Percentiles rank a stretch among this genome's conserved stretches.
Conservation (phyloP, 2,113 vertebrate genomes). For the Grallaria varia region DNA sequence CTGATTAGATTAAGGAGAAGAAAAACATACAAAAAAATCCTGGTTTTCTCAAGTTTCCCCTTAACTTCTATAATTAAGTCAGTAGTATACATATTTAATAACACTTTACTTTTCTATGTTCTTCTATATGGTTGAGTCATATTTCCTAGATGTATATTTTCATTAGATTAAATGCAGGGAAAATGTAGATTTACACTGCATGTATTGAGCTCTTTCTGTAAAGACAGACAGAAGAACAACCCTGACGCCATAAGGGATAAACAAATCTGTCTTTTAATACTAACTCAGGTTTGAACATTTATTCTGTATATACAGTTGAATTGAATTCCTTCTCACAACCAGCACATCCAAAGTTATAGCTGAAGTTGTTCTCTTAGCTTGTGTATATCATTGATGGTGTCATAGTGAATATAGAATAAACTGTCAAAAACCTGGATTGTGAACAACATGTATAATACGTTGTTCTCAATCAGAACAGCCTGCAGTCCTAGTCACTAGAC, state of each 20-base stretch:
- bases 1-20: conserved; percentile 65
- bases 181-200: not conserved
- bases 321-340: not conserved
- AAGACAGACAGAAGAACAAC: not conserved
- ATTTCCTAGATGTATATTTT: not conserved
- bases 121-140: not conserved
- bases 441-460: not conserved
- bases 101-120: not conserved
- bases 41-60: conserved; percentile 57
- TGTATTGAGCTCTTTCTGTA: not conserved
- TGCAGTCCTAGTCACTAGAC: not conserved
- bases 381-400: not conserved
- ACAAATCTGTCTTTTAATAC: not conserved
- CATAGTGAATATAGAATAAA: not conserved
- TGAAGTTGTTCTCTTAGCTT: not conserved
- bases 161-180: not conserved
- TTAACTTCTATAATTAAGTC: conserved; percentile 37
- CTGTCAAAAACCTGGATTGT: not conserved
- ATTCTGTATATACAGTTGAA: not conserved
- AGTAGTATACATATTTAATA: conserved; percentile 38
- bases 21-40: conserved; percentile 62
- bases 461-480: not conserved
- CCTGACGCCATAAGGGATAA: not conserved
- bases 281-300: not conserved
- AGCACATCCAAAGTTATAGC: not conserved